Evolutionary conservation across 2,888 invertebrate genomes (phyloP).

Genomic region (Ennomos erosarius): DNA sequence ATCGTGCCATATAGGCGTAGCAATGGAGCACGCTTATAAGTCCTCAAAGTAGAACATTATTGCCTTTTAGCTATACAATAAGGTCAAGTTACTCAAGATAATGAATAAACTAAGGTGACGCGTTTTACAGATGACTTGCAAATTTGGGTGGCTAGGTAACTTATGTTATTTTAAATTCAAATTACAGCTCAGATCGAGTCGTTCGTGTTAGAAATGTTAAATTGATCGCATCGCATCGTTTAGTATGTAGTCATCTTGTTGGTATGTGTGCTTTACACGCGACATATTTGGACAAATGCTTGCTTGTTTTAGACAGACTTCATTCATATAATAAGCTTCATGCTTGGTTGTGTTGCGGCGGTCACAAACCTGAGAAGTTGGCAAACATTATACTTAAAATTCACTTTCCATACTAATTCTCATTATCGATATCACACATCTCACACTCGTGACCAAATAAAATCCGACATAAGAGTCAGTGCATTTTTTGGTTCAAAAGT

Average conservation of each 20-base stretch:
- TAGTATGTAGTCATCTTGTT: constrained; percentile 40
- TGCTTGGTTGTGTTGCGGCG: constrained; percentile 12
- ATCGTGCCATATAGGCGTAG: constrained; percentile 21
- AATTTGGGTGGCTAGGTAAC: constrained; percentile 37
- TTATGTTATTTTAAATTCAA: constrained; percentile 51
- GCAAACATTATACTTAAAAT: constrained; percentile 9
- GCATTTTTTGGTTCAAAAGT: constrained; percentile 11
- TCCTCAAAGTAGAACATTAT: constrained; percentile 44
- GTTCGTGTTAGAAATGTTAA: constrained; percentile 51
- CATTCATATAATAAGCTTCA: constrained; percentile 33
- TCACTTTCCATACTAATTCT: constrained; percentile 7
- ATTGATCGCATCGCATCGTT: constrained; percentile 45
- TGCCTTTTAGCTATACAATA: constrained; percentile 49
- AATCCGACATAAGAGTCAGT: constrained; percentile 28
- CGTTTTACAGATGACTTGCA: constrained; percentile 50
- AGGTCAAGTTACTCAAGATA: constrained; percentile 53
- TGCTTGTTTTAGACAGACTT: constrained; percentile 29
- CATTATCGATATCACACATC: background rate
- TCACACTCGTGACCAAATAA: background rate
- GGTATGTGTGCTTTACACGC: constrained; percentile 33
- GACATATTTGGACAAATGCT: constrained; percentile 36
- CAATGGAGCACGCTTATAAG: constrained; percentile 30
- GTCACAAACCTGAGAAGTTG: constrained; percentile 11
- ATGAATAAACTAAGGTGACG: constrained; percentile 48
- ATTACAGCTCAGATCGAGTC: constrained; percentile 45